These are phyloP conservation scores for Colius striatus DNA, from an alignment of 2,113 vertebrate species.

Conservation along the genomic window DNA sequence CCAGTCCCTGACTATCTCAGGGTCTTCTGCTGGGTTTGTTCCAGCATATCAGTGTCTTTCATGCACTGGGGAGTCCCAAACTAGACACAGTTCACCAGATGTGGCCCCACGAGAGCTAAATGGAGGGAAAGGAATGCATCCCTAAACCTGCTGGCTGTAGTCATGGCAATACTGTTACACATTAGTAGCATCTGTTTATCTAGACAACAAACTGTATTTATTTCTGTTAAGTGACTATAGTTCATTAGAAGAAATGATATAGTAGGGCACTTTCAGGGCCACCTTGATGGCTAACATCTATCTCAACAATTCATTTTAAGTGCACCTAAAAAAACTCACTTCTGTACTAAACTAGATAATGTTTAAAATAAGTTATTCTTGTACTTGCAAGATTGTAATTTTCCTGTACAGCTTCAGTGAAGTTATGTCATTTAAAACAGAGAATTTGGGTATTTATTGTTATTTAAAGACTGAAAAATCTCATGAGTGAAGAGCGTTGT, in stretches of 20 bases:
- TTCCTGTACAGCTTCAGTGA: neutral
- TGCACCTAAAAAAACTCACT: neutral
- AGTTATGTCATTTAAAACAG: neutral
- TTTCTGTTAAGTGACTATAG: neutral
- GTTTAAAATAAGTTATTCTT: neutral
- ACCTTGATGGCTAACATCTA: neutral
- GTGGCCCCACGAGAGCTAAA: neutral
- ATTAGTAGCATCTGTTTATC: neutral
- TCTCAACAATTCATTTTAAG: neutral
- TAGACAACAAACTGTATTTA: neutral
- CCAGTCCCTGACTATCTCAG: neutral
- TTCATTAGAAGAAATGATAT: neutral
- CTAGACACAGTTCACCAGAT: neutral
- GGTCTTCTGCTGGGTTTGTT: neutral
- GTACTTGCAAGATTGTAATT: neutral
- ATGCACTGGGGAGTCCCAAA: neutral
- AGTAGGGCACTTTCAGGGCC: neutral
- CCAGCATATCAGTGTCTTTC: neutral
- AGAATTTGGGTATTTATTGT: neutral
- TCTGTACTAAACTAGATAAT: neutral
- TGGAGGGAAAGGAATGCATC: neutral
- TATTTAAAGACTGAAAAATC: neutral
- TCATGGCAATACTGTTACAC: neutral
- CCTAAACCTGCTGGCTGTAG: neutral
- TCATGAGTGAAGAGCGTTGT: neutral